A percentile compares a stretch with the other conserved stretches of the same genome.
phyloP scores from a whole-genome alignment of 2,113 vertebrate species.

The Epinephelus fuscoguttatus region DNA sequence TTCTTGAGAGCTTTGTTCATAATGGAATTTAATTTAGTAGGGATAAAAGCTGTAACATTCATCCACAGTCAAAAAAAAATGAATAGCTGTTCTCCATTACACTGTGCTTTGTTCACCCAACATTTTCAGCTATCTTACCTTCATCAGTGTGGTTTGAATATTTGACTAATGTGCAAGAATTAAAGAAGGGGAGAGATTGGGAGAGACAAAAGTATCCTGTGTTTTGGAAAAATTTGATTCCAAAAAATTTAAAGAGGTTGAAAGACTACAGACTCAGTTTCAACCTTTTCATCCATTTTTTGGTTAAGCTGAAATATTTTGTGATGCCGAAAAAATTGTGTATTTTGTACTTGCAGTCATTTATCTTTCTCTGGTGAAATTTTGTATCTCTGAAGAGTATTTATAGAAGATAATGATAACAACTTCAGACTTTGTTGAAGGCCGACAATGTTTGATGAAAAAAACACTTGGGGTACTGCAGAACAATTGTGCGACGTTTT shows the following conservation, averaged over 20 bases:
- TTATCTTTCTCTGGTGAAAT: neutral
- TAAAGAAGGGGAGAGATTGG: neutral
- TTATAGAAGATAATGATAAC: neutral
- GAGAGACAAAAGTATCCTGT: neutral
- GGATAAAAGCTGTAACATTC: neutral
- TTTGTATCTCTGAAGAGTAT: neutral
- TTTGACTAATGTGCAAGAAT: neutral
- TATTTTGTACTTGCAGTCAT: neutral
- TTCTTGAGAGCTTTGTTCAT: too few species aligned
- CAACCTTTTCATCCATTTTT: neutral
- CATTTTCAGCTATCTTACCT: neutral
- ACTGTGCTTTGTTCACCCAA: neutral
- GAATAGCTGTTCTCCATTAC: neutral
- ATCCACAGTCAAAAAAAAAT: neutral
- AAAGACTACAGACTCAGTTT: neutral
- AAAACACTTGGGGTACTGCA: neutral
- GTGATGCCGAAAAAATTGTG: neutral
- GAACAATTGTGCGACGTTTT: rapidly evolving
- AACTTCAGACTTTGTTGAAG: neutral
- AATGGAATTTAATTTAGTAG: too few species aligned
- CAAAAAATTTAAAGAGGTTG: neutral
- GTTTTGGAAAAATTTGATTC: neutral
- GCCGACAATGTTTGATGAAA: neutral
- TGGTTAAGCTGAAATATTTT: neutral
- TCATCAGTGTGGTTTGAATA: neutral